Evolutionary conservation across 2,113 vertebrate genomes (phyloP).

Genomic region (Nycticorax nycticorax): DNA sequence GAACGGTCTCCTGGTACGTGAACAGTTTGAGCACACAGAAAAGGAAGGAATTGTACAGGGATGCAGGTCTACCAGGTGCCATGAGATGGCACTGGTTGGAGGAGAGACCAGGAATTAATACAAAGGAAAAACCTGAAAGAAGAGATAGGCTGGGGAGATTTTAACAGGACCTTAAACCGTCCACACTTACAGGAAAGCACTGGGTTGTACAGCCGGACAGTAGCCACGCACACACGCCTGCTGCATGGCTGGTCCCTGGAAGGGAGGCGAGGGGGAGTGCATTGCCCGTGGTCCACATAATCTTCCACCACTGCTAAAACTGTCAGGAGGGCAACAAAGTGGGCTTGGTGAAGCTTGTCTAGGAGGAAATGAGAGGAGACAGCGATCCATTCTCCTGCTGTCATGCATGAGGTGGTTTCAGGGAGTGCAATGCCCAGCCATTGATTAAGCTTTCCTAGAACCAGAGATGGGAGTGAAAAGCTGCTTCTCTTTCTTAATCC

Average conservation of each 20-base stretch:
- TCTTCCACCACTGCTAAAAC: neutral
- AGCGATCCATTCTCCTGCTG: neutral
- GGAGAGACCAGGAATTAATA: neutral
- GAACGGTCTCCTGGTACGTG: neutral
- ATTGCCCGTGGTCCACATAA: neutral
- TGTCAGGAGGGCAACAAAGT: neutral
- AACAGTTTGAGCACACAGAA: neutral
- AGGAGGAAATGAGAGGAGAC: slow-evolving; percentile 43
- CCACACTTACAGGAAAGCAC: neutral
- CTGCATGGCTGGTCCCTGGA: neutral
- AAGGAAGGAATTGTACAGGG: neutral
- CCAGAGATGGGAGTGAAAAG: slow-evolving; percentile 25
- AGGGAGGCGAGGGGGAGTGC: neutral
- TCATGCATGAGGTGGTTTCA: neutral
- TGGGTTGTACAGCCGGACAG: neutral
- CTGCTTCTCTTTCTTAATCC: slow-evolving; percentile 38
- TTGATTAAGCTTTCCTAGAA: slow-evolving; percentile 24
- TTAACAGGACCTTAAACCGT: neutral
- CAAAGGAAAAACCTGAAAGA: neutral
- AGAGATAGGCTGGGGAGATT: neutral
- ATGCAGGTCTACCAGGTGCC: neutral
- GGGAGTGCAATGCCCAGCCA: neutral
- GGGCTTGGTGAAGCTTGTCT: neutral
- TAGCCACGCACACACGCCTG: rapidly evolving
- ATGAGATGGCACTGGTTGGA: neutral